Base-by-base conservation (phyloP, 2,113 vertebrate genomes). In the Gavia stellata region DNA sequence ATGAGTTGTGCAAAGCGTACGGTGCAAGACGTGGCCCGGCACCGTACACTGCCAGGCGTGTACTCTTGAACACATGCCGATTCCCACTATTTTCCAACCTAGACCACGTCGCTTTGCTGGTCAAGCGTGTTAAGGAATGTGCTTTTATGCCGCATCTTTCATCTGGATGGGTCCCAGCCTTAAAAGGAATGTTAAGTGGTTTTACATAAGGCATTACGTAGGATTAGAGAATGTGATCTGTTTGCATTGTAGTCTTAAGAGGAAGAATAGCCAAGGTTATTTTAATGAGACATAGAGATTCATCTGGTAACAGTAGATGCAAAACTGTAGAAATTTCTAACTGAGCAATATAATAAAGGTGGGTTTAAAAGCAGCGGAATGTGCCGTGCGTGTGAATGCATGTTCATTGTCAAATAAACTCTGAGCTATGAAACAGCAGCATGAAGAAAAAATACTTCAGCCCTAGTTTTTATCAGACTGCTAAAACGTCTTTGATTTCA, bases 161-260 rank as follows among this genome's bases (percentile, higher is more conserved):
- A 4, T 84, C 88, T 95, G 95, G 96, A 90, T 58, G 68, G 90
- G 65, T 95, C 96, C 89, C 92, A 94, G 81, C 91, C 86, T 91
- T 89, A 85, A 75, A 81, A 95, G 94, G 96, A 94, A 95, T 89
- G 81, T 92, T 91, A 96, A 95, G 95, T 95, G 86, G 70, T 96
- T 97, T 97, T 97, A 97, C 94, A 87, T 94, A 95, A 96, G 95
- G 88, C 81, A 72, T 94, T 94, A 95, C 34, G 52, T 94, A 86
- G 94, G 92, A 79, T 94, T 88, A 83, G 91, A 95, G 92, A 95
- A 94, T 90, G 91, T 45, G 81, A 79, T 90, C 81, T 92, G 95
- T 91, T 95, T 91, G 89, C 93, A 73, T 92, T 81, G 88, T 71
- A 82, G 81, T 73, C 86, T 91, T 50, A 59, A 87, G 77, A 87